phyloP scores from a whole-genome alignment of 2,797 vertebrate species.

The Thalassophryne amazonica region DNA sequence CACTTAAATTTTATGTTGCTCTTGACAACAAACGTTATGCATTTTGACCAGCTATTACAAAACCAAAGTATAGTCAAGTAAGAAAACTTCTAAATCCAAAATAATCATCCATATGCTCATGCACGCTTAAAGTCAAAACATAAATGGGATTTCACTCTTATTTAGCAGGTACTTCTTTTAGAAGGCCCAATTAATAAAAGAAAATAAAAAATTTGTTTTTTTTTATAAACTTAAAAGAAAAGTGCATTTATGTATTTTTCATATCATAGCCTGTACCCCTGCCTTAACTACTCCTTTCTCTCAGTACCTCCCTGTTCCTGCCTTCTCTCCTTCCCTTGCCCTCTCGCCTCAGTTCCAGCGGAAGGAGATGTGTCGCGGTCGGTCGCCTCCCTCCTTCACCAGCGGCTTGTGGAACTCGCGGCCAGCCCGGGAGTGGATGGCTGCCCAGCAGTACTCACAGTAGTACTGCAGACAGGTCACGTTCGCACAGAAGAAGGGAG shows the following conservation, averaged over 20 bases:
- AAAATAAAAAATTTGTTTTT: constrained; percentile 68
- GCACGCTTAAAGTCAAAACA: constrained; percentile 79
- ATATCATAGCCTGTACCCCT: constrained; percentile 71
- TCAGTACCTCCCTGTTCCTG: constrained; percentile 49
- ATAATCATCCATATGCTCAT: constrained; percentile 84
- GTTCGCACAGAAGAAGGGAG: constrained; percentile 99
- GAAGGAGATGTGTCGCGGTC: constrained; percentile 99
- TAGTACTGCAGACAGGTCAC: constrained; percentile 99
- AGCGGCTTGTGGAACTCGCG: constrained; percentile 99
- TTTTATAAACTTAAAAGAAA: constrained; percentile 87
- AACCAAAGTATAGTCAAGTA: constrained; percentile 77
- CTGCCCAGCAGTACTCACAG: constrained; percentile 99
- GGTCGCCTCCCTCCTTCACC: constrained; percentile 98
- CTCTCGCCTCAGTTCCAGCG: constrained; percentile 93
- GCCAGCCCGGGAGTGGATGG: constrained; percentile 97
- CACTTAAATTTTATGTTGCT: constrained; percentile 75
- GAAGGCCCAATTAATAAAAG: constrained; percentile 68
- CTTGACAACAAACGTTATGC: constrained; percentile 78
- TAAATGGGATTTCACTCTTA: constrained; percentile 76
- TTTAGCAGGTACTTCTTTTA: constrained; percentile 72
- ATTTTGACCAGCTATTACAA: constrained; percentile 77
- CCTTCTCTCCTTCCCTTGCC: constrained; percentile 57
- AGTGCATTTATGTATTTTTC: constrained; percentile 97
- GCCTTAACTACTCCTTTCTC: constrained; percentile 48
- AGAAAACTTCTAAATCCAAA: constrained; percentile 78